Evolutionary conservation across 2,113 vertebrate species (phyloP).

Genomic region (Thalassoma bifasciatum): DNA sequence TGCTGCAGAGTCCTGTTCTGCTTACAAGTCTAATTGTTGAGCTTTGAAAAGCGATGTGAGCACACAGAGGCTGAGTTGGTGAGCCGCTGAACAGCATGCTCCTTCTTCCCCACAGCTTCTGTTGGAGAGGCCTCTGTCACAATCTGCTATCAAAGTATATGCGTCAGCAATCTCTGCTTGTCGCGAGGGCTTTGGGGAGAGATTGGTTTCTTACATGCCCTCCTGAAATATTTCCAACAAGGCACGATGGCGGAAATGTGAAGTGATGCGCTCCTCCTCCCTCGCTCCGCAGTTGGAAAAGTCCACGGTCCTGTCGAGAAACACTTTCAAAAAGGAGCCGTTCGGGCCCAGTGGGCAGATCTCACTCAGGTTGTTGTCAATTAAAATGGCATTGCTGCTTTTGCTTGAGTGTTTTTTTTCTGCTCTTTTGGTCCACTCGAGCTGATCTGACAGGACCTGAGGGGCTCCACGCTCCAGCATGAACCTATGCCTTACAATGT

Average conservation of each 20-base stretch:
- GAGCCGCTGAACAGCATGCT: slow-evolving; percentile 22
- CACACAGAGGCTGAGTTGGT: slow-evolving; percentile 41
- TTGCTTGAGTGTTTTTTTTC: slow-evolving; percentile 6
- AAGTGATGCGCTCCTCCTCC: background rate
- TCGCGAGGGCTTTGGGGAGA: slow-evolving; percentile 56
- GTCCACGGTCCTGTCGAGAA: slow-evolving; percentile 17
- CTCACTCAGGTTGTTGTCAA: slow-evolving; percentile 38
- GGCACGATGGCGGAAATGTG: slow-evolving; percentile 25
- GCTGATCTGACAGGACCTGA: background rate
- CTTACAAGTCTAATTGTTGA: slow-evolving; percentile 61
- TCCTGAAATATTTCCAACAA: slow-evolving; percentile 48
- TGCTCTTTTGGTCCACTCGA: slow-evolving; percentile 19
- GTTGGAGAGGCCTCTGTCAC: slow-evolving; percentile 53
- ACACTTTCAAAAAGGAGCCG: slow-evolving; percentile 11
- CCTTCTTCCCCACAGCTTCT: slow-evolving; percentile 35
- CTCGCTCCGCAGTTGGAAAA: background rate
- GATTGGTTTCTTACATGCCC: slow-evolving; percentile 56
- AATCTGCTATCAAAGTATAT: slow-evolving; percentile 52
- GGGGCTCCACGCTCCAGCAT: background rate
- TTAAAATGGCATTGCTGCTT: slow-evolving; percentile 16
- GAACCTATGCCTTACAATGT: background rate
- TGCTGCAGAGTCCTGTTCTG: slow-evolving; percentile 40
- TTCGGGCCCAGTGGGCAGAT: slow-evolving; percentile 25
- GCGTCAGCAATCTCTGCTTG: slow-evolving; percentile 62
- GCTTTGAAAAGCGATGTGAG: slow-evolving; percentile 44